Percentiles rank a stretch among this genome's conserved stretches.
phyloP scores from a whole-genome alignment of 2,797 vertebrate species.

The Nannoperca australis region DNA sequence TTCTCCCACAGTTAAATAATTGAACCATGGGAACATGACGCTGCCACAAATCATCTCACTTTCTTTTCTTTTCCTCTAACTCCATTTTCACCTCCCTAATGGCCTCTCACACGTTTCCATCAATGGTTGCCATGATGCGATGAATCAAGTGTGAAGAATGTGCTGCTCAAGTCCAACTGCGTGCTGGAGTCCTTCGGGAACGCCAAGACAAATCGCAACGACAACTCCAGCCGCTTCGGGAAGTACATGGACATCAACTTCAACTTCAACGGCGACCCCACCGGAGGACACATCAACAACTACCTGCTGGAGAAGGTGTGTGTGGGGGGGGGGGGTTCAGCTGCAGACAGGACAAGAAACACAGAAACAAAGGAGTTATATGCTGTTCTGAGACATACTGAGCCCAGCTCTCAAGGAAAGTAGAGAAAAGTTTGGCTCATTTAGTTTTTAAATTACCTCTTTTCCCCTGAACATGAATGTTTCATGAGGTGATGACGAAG shows the following conservation, averaged over 20 bases:
- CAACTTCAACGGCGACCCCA: slow-evolving; percentile 95
- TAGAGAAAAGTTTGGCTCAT: slow-evolving; percentile 49
- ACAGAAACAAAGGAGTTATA: not conserved
- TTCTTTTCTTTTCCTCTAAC: not conserved
- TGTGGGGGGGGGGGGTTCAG: slow-evolving; percentile 59
- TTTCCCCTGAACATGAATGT: slow-evolving; percentile 52
- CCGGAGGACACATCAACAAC: slow-evolving; percentile 95
- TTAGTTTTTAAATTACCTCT: slow-evolving; percentile 41
- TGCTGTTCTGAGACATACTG: not conserved
- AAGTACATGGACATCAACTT: slow-evolving; percentile 99
- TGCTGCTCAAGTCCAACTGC: slow-evolving; percentile 94
- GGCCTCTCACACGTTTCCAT: slow-evolving; percentile 23
- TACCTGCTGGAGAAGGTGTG: slow-evolving; percentile 97
- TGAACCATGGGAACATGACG: slow-evolving; percentile 16
- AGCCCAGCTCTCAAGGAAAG: not conserved
- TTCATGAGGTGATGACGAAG: slow-evolving; percentile 58
- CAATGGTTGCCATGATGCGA: not conserved
- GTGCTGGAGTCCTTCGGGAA: slow-evolving; percentile 95
- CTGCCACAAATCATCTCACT: slow-evolving; percentile 25
- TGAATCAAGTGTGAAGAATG: slow-evolving; percentile 89
- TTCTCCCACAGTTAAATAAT: not conserved
- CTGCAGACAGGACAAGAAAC: not conserved
- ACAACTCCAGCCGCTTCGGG: slow-evolving; percentile 96
- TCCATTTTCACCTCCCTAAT: not conserved
- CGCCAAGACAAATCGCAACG: slow-evolving; percentile 94